Percentiles rank a stretch among this genome's conserved stretches.
phyloP scores from a whole-genome alignment of 2,888 invertebrate species.

The Phrixothrix hirtus region DNA sequence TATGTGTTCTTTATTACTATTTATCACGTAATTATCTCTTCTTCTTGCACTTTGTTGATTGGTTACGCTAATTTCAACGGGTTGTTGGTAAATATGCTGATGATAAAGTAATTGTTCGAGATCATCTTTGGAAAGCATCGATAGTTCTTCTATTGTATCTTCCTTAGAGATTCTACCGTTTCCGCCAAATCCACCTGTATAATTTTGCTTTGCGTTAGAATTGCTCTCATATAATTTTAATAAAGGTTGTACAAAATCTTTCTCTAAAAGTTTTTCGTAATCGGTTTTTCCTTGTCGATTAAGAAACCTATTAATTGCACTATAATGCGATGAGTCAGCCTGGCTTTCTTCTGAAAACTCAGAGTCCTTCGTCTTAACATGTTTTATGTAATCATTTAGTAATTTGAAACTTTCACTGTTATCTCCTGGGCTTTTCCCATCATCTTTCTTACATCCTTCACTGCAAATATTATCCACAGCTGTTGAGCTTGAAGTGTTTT shows the following conservation, averaged over 20 bases:
- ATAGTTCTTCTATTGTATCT: slow-evolving; percentile 44
- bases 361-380: slow-evolving; percentile 30
- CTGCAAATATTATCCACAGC: slow-evolving; percentile 16
- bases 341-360: slow-evolving; percentile 26
- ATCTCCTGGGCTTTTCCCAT: slow-evolving; percentile 20
- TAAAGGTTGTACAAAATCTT: slow-evolving; percentile 51
- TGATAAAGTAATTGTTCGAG: slow-evolving; percentile 42
- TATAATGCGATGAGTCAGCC: slow-evolving; percentile 31
- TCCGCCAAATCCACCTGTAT: background rate
- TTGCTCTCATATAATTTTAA: slow-evolving; percentile 46
- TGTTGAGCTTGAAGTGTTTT: background rate
- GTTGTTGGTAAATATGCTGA: slow-evolving; percentile 41
- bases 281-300: slow-evolving; percentile 46
- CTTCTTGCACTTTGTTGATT: slow-evolving; percentile 14
- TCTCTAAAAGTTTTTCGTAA: slow-evolving; percentile 49
- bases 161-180: slow-evolving; percentile 45
- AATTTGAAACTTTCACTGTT: slow-evolving; percentile 38
- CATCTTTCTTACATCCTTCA: slow-evolving; percentile 9
- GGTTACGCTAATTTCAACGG: slow-evolving; percentile 15
- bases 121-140: slow-evolving; percentile 44
- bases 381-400: slow-evolving; percentile 42
- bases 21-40: slow-evolving; percentile 24
- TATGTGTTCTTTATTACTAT: slow-evolving; percentile 50
- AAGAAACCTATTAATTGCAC: slow-evolving; percentile 43
- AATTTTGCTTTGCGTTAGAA: background rate